A percentile compares a stretch with the other conserved stretches of the same genome.
phyloP scores from a whole-genome alignment of 2,888 invertebrate species.

The Dicyrtomina minuta region DNA sequence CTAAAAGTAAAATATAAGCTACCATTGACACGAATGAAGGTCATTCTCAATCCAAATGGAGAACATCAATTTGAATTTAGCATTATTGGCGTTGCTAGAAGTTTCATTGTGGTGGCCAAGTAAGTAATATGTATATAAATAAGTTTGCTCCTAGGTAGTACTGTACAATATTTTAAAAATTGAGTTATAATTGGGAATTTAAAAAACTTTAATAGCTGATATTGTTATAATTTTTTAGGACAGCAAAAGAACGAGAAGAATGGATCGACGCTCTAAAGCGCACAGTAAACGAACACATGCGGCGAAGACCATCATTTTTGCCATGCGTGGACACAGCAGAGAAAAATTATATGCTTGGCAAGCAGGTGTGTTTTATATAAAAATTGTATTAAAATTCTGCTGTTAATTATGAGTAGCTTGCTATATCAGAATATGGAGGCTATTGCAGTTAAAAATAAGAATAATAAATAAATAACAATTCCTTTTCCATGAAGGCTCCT shows the following conservation, averaged over 20 bases:
- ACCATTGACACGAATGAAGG: slow-evolving; percentile 61
- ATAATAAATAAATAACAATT: too few relatives aligned
- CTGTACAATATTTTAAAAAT: too few relatives aligned
- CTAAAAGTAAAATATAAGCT: slow-evolving; percentile 60
- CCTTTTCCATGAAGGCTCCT: slow-evolving; percentile 57
- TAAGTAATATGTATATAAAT: slow-evolving; percentile 55
- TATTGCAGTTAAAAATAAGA: too few relatives aligned
- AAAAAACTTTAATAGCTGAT: background rate
- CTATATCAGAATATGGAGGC: too few relatives aligned
- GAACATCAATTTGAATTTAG: slow-evolving; percentile 62
- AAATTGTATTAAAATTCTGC: too few relatives aligned
- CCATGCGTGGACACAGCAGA: background rate
- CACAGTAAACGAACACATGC: slow-evolving; percentile 59
- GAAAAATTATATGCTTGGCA: slow-evolving; percentile 54
- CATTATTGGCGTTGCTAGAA: slow-evolving; percentile 61
- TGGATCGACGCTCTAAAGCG: slow-evolving; percentile 60
- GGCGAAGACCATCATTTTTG: background rate
- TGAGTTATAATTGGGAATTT: too few relatives aligned
- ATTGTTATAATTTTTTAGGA: slow-evolving; percentile 54
- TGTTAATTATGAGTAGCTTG: too few relatives aligned
- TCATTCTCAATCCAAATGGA: slow-evolving; percentile 54
- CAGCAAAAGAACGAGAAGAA: slow-evolving; percentile 59
- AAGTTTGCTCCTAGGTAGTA: too few relatives aligned
- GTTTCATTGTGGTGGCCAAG: slow-evolving; percentile 62
- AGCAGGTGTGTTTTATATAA: slow-evolving; percentile 55